Conservation (phyloP, 2,888 invertebrate genomes). For the Polymixis flavicincta region DNA sequence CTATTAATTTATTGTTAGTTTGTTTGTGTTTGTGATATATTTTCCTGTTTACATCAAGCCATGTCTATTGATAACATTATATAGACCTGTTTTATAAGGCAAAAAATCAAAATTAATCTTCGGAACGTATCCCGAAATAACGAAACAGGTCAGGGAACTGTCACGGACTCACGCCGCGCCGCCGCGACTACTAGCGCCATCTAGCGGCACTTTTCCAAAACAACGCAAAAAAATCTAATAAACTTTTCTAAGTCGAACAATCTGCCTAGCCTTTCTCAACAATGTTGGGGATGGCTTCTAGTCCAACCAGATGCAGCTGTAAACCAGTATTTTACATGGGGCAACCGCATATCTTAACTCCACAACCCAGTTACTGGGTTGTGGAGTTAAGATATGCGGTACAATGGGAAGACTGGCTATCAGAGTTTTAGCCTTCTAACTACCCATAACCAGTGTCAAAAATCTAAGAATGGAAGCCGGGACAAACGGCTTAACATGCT, state of each 20-base stretch:
- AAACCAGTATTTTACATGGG: not conserved
- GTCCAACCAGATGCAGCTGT: not conserved
- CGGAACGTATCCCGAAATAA: not conserved
- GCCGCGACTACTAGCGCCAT: constrained; percentile 18
- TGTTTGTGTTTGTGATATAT: not conserved
- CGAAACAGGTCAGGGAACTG: not conserved
- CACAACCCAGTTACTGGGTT: no score
- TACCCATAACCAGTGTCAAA: not conserved
- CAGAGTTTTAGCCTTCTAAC: not conserved
- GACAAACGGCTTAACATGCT: not conserved
- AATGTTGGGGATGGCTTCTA: not conserved
- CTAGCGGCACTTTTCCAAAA: constrained; percentile 28
- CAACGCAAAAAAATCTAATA: not conserved
- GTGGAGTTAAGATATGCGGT: no score
- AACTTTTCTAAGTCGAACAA: not conserved
- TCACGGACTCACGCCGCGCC: no score
- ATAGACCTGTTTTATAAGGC: no score
- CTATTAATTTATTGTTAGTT: constrained; percentile 16
- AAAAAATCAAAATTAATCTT: not conserved
- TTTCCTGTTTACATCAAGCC: not conserved
- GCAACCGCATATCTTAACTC: not conserved
- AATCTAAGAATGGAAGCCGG: not conserved
- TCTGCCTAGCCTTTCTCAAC: not conserved
- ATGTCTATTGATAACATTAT: not conserved
- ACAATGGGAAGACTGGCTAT: not conserved